Conservation (phyloP, 2,888 invertebrate genomes). For the Elysia crispata region DNA sequence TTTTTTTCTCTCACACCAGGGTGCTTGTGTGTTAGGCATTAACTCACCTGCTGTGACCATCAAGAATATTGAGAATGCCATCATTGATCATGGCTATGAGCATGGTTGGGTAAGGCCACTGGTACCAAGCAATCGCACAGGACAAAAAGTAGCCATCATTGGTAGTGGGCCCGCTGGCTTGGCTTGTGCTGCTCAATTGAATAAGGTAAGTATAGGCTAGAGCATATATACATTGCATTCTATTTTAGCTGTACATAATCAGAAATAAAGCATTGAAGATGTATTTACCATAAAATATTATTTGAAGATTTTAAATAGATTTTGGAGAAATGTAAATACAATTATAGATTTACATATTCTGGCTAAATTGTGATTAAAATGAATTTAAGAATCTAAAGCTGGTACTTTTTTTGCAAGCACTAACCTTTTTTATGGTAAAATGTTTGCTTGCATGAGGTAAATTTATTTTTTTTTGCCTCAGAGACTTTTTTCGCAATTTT, state of each 20-base stretch:
- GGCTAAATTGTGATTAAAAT: no score
- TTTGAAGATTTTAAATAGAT: no score
- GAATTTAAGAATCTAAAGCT: neutral
- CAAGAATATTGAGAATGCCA: slow-evolving; percentile 99
- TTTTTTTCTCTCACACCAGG: slow-evolving; percentile 77
- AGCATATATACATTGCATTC: neutral
- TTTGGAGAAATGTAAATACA: no score
- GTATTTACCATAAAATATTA: neutral
- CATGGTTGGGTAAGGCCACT: slow-evolving; percentile 94
- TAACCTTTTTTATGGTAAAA: no score
- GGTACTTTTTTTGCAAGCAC: no score
- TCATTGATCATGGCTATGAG: slow-evolving; percentile 98
- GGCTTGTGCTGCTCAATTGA: slow-evolving; percentile 96
- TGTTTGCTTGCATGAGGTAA: no score
- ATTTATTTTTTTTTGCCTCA: no score
- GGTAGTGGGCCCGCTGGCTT: slow-evolving; percentile 95
- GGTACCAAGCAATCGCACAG: slow-evolving; percentile 86
- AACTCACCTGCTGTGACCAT: slow-evolving; percentile 98
- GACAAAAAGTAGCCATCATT: slow-evolving; percentile 90
- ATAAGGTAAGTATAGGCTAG: slow-evolving; percentile 83
- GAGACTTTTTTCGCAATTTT: no score
- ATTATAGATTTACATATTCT: no score
- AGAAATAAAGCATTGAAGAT: no score
- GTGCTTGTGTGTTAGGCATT: slow-evolving; percentile 96
- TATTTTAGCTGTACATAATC: neutral